A percentile compares a stretch with the other conserved stretches of the same genome.
Conservation (phyloP, 2,797 vertebrate species). For the Octomys mimax region DNA sequence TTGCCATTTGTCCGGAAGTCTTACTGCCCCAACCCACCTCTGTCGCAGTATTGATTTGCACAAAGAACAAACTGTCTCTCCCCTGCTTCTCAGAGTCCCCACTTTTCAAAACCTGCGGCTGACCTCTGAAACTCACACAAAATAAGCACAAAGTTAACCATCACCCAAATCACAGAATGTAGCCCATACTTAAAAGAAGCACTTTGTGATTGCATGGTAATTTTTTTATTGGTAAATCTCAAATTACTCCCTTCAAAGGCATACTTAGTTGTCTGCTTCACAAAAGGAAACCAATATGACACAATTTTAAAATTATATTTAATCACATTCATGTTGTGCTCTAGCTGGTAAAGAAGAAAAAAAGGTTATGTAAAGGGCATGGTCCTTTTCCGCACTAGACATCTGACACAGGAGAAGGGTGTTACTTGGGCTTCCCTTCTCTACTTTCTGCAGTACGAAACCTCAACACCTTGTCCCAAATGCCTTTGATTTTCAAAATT, state of each 20-base stretch:
- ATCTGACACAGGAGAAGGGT: neutral
- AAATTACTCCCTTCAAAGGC: constrained; percentile 73
- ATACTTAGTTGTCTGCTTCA: constrained; percentile 68
- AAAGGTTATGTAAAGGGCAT: constrained; percentile 44
- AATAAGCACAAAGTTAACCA: constrained; percentile 53
- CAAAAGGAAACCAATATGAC: constrained; percentile 76
- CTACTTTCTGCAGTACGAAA: neutral
- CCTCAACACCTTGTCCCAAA: constrained; percentile 24
- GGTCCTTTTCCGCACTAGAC: neutral
- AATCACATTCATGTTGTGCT: constrained; percentile 72
- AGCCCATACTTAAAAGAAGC: constrained; percentile 49
- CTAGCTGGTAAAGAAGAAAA: constrained; percentile 62
- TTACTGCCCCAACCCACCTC: neutral
- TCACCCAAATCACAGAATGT: constrained; percentile 63
- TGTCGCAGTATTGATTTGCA: neutral
- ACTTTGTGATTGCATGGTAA: constrained; percentile 36
- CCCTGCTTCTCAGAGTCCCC: neutral
- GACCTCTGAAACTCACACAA: constrained; percentile 48
- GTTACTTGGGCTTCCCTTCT: constrained; percentile 33
- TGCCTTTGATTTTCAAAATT: constrained; percentile 62
- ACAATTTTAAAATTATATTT: constrained; percentile 82
- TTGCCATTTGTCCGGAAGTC: neutral
- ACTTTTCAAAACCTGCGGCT: constrained; percentile 45
- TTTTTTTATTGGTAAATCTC: constrained; percentile 68
- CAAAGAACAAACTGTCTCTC: neutral